These are phyloP conservation scores for Malacoraja senta DNA, from an alignment of 2,797 vertebrate species.

Conservation along the genomic window DNA sequence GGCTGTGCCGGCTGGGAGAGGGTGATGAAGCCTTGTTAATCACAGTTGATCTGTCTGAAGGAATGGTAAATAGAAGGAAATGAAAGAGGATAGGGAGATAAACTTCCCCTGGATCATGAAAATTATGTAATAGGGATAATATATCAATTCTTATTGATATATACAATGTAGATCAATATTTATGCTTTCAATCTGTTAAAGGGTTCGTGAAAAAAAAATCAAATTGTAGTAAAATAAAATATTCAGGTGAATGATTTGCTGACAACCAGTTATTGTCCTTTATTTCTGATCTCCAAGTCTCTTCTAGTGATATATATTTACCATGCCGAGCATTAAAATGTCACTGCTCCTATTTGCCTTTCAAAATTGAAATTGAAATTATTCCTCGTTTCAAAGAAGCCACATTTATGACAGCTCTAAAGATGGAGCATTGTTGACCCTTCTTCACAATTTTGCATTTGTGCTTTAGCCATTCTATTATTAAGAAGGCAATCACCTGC, in stretches of 20 bases:
- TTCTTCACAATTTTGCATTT: not conserved
- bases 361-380: conserved; percentile 21
- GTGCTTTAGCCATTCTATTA: not conserved
- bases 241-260: conserved; percentile 16
- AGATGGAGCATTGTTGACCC: not conserved
- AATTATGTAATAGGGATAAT: not conserved
- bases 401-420: not conserved
- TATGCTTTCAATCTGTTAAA: not conserved
- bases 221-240: not conserved
- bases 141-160: not conserved
- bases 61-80: no score
- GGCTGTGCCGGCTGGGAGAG: no score
- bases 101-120: no score
- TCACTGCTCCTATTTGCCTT: not conserved
- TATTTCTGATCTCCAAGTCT: not conserved
- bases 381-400: not conserved
- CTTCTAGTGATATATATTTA: not conserved
- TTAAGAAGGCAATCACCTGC: no score
- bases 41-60: no score
- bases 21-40: no score
- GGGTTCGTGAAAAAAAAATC: not conserved
- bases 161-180: not conserved
- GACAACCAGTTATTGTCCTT: not conserved
- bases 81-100: no score
- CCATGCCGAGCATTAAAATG: not conserved